A percentile compares a stretch with the other conserved stretches of the same genome.
Conservation (phyloP, 2,797 vertebrate species). For the Myiotriccus ornatus region DNA sequence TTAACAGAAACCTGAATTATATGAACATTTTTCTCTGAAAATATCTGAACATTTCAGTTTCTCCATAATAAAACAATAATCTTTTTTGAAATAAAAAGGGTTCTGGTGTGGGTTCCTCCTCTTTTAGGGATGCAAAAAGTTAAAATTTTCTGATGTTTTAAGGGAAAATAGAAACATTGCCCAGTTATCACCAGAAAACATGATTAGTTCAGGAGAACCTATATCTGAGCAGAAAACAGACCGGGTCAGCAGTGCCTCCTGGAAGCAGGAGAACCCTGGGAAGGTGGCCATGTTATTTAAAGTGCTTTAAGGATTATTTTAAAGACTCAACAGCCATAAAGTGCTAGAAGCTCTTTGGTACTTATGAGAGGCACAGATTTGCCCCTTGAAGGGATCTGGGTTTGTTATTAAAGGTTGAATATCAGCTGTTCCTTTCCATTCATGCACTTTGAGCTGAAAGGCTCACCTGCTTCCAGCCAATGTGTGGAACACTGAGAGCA, state of each 20-base stretch:
- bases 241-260: rapidly evolving
- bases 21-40: background rate
- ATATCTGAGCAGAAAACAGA: background rate
- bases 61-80: background rate
- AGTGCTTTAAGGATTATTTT: background rate
- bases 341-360: background rate
- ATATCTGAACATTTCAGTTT: background rate
- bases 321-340: background rate
- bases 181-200: background rate
- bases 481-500: background rate
- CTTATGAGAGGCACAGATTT: background rate
- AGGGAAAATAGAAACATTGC: background rate
- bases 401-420: background rate
- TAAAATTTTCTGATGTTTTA: background rate
- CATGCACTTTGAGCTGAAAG: background rate
- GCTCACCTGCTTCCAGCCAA: background rate
- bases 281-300: background rate
- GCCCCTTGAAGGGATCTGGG: background rate
- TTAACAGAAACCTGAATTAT: background rate
- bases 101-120: background rate
- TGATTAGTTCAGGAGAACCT: background rate
- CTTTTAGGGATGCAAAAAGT: background rate
- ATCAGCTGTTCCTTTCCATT: background rate
- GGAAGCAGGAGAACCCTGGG: background rate
- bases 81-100: background rate